Evolutionary conservation across 2,797 vertebrate species (phyloP).

Genomic region (Coranthus polyacanthus): DNA sequence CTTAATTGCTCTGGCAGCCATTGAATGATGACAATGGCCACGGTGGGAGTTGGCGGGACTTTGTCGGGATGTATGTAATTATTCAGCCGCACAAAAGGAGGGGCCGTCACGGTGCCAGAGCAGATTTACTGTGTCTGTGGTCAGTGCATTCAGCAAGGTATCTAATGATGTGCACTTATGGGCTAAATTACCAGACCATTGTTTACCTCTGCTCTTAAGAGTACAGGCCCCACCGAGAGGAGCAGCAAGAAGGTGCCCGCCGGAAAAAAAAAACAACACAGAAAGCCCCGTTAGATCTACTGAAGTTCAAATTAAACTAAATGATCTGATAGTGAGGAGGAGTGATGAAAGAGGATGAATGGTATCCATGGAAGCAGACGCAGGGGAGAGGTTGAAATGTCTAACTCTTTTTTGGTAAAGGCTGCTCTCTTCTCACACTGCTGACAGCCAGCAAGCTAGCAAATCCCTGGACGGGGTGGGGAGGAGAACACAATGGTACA

Average conservation of each 20-base stretch:
- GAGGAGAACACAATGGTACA: constrained; percentile 35
- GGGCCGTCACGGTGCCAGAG: constrained; percentile 60
- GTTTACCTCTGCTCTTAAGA: constrained; percentile 71
- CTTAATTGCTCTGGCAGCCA: constrained; percentile 75
- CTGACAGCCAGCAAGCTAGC: constrained; percentile 58
- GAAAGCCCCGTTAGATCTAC: constrained; percentile 16
- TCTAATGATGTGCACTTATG: constrained; percentile 76
- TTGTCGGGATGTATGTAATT: constrained; percentile 71
- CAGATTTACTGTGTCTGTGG: constrained; percentile 75
- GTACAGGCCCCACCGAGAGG: constrained; percentile 37
- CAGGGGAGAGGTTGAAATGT: constrained; percentile 47
- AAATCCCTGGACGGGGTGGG: constrained; percentile 48
- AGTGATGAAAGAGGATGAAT: constrained; percentile 52
- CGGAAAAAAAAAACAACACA: neutral
- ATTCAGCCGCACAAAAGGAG: constrained; percentile 69
- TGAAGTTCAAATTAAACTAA: constrained; percentile 58
- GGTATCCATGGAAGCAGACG: constrained; percentile 58
- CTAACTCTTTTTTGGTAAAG: constrained; percentile 55
- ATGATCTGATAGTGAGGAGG: constrained; percentile 53
- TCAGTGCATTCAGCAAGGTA: constrained; percentile 62
- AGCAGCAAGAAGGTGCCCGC: constrained; percentile 27
- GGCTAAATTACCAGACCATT: constrained; percentile 72
- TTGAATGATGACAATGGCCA: constrained; percentile 72
- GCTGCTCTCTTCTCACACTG: constrained; percentile 41
- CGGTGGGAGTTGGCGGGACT: constrained; percentile 63